Conservation (phyloP, 2,113 vertebrate species). For the Bothrops jararaca region DNA sequence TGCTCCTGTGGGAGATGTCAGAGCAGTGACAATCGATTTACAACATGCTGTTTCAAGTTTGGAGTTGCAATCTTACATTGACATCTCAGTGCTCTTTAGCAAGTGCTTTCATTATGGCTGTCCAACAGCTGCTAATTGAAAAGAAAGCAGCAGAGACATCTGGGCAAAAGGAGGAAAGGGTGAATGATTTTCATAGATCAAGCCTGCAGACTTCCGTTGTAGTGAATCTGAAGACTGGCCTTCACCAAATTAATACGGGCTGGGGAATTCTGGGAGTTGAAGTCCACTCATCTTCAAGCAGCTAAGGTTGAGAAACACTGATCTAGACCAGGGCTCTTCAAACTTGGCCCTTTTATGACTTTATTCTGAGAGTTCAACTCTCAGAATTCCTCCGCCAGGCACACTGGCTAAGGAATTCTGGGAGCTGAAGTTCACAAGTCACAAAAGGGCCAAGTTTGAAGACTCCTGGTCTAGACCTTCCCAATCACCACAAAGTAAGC, state of each 20-base stretch:
- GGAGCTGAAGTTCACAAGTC: neutral
- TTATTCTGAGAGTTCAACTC: too few relatives aligned
- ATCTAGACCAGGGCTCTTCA: neutral
- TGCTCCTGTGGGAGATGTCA: constrained; percentile 59
- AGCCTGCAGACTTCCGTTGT: neutral
- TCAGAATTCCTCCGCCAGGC: neutral
- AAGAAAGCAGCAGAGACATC: constrained; percentile 70
- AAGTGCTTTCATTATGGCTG: constrained; percentile 75
- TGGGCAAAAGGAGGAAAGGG: constrained; percentile 9
- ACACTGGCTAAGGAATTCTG: neutral
- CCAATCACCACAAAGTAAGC: neutral
- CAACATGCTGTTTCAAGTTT: constrained; percentile 79
- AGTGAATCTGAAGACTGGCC: neutral
- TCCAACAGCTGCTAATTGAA: constrained; percentile 78
- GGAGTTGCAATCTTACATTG: constrained; percentile 73
- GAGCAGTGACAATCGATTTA: constrained; percentile 75
- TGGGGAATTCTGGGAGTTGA: too few relatives aligned
- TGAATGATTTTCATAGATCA: neutral
- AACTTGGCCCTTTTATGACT: too few relatives aligned
- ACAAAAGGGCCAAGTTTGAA: neutral
- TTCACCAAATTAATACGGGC: neutral
- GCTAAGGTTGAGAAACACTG: too few relatives aligned
- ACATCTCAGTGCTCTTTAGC: constrained; percentile 78
- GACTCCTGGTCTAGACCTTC: neutral
- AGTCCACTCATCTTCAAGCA: too few relatives aligned